Base-by-base conservation (phyloP, 2,888 invertebrate species). In the Aplocera efformata region DNA sequence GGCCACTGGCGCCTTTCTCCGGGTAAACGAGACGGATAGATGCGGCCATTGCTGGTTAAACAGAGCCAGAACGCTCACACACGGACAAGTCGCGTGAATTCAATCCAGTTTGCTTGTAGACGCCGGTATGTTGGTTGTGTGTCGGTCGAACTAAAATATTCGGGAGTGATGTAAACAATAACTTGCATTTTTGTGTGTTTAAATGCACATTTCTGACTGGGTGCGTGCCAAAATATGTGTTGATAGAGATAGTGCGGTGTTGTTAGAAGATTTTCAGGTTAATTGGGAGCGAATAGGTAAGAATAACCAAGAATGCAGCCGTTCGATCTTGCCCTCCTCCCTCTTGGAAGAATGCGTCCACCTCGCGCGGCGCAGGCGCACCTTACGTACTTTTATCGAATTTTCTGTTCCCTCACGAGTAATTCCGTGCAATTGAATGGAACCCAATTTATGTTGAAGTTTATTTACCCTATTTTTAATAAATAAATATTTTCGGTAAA, bases 1-100 rank as follows among this genome's bases (percentile, higher is more conserved):
- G 66, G 67, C 60, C 75, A 75, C 75, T 83, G 85, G 86, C 85
- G 85, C 85, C 83, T 85, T 85, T 85, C 83, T 82, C 75, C 63
- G 71, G 53, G 60, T 35, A 63, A 81, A 55, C 44, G 79, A 69
- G 74, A 77, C 49, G 40, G 60, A 56, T 22, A 23, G 41, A 58
- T 35, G 20, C 38, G 58, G 48, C 28, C 40, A 11, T 33, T 8
- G 7, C 32, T 42, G 30, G 79, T 42, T 40, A 41, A 63, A 85
- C 50, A 58, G 78, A 72, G 86, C 74, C 54, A 61, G 63, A 72
- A 60, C 67, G 72, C 72, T 76, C 76, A 71, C 67, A 71, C 69
- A 70, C 72, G 70, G 61, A 63, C 71, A 60, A 65, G 70, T 70
- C 70, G 70, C 78, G 76, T 73, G 24, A 46, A 48, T 43, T 28